Conservation (phyloP, 2,113 vertebrate species). For the Petromus typicus region DNA sequence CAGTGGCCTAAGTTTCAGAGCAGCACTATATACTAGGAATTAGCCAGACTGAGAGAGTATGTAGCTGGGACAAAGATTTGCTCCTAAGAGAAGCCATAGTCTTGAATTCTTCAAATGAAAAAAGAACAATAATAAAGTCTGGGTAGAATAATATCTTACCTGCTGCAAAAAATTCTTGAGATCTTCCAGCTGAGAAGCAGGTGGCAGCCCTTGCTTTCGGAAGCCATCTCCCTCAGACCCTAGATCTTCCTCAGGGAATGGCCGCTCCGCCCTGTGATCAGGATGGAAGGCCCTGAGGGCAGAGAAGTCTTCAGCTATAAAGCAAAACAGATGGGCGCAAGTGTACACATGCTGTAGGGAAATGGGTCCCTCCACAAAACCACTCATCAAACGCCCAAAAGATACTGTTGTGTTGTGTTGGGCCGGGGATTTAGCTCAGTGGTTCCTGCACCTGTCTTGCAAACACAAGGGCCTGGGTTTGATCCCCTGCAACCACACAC, state of each 20-base stretch:
- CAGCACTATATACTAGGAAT: neutral
- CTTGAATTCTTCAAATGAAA: neutral
- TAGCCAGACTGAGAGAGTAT: neutral
- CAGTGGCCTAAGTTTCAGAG: neutral
- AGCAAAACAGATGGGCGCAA: neutral
- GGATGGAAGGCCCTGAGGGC: conserved; percentile 54
- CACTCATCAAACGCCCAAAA: neutral
- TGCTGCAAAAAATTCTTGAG: conserved; percentile 83
- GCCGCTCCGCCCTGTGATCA: conserved; percentile 77
- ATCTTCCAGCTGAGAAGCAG: conserved; percentile 73
- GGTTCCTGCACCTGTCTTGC: no score
- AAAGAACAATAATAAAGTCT: neutral
- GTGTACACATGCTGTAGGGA: rapidly evolving
- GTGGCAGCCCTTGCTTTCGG: conserved; percentile 2
- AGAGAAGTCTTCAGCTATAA: neutral
- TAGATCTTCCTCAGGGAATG: conserved; percentile 77
- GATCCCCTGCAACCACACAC: no score
- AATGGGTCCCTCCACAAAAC: neutral
- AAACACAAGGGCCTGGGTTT: no score
- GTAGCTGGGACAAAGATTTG: neutral
- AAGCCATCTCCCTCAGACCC: conserved; percentile 28
- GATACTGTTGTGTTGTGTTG: no score
- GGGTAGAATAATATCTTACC: conserved; percentile 36
- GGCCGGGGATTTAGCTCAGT: no score
- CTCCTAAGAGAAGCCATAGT: neutral